Evolutionary conservation across 2,113 vertebrate species (phyloP).

Genomic region (Larimichthys polyactis): DNA sequence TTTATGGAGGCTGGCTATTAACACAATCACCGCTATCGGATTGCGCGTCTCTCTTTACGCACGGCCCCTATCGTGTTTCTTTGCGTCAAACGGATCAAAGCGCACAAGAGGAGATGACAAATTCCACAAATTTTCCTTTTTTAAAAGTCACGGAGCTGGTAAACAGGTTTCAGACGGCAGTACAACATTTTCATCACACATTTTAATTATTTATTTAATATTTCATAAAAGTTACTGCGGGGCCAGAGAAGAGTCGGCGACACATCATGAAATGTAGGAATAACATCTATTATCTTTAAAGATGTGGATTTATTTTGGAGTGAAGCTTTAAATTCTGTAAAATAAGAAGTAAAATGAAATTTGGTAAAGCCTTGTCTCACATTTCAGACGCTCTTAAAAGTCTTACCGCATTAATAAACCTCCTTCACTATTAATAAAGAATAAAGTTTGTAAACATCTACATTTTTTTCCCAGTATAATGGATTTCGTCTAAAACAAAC

Average conservation of each 20-base stretch:
- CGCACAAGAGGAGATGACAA: conserved; percentile 67
- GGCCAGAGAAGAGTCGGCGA: neutral
- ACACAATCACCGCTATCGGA: conserved; percentile 80
- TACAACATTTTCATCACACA: conserved; percentile 25
- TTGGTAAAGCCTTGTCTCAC: neutral
- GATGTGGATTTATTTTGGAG: neutral
- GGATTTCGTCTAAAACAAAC: neutral
- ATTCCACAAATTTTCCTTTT: conserved; percentile 68
- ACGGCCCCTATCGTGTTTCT: conserved; percentile 70
- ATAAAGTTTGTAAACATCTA: neutral
- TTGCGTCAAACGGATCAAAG: conserved; percentile 79
- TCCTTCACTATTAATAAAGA: neutral
- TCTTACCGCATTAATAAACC: neutral
- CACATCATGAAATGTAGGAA: no score
- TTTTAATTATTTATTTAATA: conserved; percentile 29
- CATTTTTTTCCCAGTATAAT: neutral
- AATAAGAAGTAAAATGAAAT: neutral
- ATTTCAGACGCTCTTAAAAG: neutral
- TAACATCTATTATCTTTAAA: neutral
- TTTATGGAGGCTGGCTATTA: conserved; percentile 80
- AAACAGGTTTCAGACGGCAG: conserved; percentile 40
- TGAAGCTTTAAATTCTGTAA: neutral
- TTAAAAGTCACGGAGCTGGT: conserved; percentile 56
- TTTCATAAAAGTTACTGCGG: conserved; percentile 17
- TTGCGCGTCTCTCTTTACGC: conserved; percentile 77